Evolutionary conservation across 2,797 vertebrate species (phyloP).

Genomic region (Triplophysa bombifrons): DNA sequence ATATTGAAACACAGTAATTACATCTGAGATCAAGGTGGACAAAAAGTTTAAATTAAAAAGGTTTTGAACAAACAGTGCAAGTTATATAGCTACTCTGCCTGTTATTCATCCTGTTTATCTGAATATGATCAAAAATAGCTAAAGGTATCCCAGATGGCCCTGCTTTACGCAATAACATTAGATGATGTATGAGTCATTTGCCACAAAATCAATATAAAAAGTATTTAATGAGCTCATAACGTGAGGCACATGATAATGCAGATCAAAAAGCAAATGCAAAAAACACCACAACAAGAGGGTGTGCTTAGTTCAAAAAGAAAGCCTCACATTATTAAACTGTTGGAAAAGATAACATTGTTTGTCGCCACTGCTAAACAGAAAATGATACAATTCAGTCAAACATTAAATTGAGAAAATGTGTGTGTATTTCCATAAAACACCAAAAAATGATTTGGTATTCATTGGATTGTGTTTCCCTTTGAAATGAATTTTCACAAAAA

Average conservation of each 20-base stretch:
- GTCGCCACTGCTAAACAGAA: not conserved
- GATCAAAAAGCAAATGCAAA: not conserved
- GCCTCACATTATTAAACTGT: not conserved
- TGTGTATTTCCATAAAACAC: not conserved
- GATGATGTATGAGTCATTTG: not conserved
- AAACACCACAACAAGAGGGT: not conserved
- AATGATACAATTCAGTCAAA: slow-evolving; percentile 6
- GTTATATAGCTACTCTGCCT: not conserved
- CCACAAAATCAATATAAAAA: not conserved
- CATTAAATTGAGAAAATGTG: not conserved
- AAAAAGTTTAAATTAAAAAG: not conserved
- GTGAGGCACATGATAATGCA: not conserved
- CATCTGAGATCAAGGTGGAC: slow-evolving; percentile 8
- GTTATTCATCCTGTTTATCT: not conserved
- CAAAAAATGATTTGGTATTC: not conserved
- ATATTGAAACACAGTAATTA: slow-evolving; percentile 27
- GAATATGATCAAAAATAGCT: not conserved
- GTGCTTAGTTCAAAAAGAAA: not conserved
- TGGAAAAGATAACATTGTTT: not conserved
- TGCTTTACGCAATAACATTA: not conserved
- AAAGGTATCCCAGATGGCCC: not conserved
- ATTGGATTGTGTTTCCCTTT: not conserved
- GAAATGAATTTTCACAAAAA: slow-evolving; percentile 1
- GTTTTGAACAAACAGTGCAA: not conserved
- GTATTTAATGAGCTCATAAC: not conserved